Base-by-base conservation (phyloP, 2,113 vertebrate genomes). In the Pterocles orientalis region DNA sequence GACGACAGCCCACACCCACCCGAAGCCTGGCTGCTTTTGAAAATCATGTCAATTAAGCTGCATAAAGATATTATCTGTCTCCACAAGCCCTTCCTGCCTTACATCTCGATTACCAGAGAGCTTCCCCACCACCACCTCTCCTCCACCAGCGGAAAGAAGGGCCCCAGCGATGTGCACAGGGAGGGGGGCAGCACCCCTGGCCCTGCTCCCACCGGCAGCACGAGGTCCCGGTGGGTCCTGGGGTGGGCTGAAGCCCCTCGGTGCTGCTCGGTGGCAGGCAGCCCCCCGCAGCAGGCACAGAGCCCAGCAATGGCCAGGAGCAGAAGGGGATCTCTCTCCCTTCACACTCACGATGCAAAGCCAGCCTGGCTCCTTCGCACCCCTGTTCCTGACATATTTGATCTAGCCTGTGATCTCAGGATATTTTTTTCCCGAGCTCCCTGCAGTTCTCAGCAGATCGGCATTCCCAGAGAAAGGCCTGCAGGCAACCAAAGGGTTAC, bases 111-210 rank as follows among this genome's bases (percentile, higher is more conserved):
- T 5, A 47, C 24, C 50, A 50, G 48, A 41, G 41, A 41, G 41
- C 41, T 41, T 41, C 6, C 43, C 41, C 58, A 11, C 20, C 64
- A 48, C 51, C 25, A 25, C 11, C 9, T 4, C 28, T 48, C 48
- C 29, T 28, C 23, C 62, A 23, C 1, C 45, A 48, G 17, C 3
- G 0, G 50, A 60, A 51, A 50, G 14, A 29, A 61, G 47, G 34
- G 77, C 21, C 39, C 18, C 51, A 10, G 25, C 75, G 1, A 5
- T 3, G 39, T 3, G 8, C 31, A 4, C 0, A 1, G n/a, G 62
- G 29, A 6, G 1, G 28, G 10, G 61, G 41, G 69, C 69, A 73
- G 50, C 50, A 20, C 7, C 33, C 3, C 19, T 1, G 14, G 25
- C 29, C 61, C 66, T 5, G 36, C 28, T 73, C 65, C 53, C 73